These are phyloP conservation scores for Neoitamus cyanurus DNA, from an alignment of 2,888 invertebrate genomes.

Conservation along the genomic window DNA sequence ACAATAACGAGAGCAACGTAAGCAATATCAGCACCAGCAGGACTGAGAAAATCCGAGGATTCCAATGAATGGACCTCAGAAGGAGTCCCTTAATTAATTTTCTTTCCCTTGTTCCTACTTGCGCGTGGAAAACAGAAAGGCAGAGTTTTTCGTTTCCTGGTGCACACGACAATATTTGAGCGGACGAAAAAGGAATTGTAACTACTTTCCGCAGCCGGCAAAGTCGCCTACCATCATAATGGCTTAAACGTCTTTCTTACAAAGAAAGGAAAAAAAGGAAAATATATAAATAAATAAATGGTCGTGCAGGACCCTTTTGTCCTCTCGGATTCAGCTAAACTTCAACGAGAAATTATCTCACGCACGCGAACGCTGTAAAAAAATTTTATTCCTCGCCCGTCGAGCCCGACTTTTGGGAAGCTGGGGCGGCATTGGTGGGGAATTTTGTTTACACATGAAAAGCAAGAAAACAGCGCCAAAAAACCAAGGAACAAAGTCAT, in stretches of 20 bases:
- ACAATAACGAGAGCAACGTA: neutral
- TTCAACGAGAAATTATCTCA: slow-evolving; percentile 12
- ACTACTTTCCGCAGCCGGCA: neutral
- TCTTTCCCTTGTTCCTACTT: neutral
- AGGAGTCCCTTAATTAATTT: slow-evolving; percentile 14
- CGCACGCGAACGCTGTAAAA: slow-evolving; percentile 15
- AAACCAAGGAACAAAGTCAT: slow-evolving; percentile 10
- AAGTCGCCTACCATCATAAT: neutral
- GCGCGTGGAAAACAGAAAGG: neutral
- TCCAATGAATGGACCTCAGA: slow-evolving; percentile 12
- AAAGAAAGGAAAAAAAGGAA: neutral
- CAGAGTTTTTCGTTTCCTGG: neutral
- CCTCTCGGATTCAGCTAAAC: neutral
- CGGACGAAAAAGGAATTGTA: neutral
- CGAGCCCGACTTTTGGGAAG: neutral
- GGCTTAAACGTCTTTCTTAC: neutral
- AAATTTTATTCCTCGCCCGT: neutral
- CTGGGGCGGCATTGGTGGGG: neutral
- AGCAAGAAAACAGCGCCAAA: neutral
- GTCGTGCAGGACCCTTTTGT: neutral
- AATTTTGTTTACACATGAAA: slow-evolving; percentile 23
- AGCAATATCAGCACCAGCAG: neutral
- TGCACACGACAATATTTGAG: slow-evolving; percentile 8
- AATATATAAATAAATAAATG: neutral
- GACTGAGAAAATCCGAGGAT: neutral